Percentiles rank a stretch among this genome's conserved stretches.
These are phyloP conservation scores for Mungos mungo DNA, from an alignment of 2,113 vertebrate genomes.

Conservation along the genomic window DNA sequence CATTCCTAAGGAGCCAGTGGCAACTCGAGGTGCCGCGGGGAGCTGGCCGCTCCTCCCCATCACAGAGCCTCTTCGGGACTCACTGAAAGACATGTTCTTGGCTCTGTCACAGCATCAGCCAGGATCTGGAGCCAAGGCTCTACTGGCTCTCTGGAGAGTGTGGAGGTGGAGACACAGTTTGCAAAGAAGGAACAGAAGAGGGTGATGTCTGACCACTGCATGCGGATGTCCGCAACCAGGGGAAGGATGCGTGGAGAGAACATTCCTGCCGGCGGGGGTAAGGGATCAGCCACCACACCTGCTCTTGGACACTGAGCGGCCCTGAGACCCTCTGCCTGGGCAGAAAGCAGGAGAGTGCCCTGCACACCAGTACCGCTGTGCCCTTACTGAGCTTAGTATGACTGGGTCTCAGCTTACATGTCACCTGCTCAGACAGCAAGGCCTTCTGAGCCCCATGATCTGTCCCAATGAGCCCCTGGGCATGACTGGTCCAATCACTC, in stretches of 20 bases:
- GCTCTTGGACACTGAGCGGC: not conserved
- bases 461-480: fast-evolving
- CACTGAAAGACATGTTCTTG: too few species aligned
- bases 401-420: not conserved
- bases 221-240: fast-evolving
- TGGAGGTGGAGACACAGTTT: not conserved
- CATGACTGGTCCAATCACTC: not conserved
- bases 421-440: not conserved
- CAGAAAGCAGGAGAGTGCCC: not conserved
- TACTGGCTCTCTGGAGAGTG: not conserved
- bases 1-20: not conserved
- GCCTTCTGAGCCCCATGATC: not conserved
- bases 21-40: not conserved
- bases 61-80: not conserved
- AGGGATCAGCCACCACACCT: fast-evolving
- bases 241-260: not conserved
- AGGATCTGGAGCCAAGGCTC: not conserved
- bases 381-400: not conserved
- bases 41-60: not conserved
- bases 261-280: fast-evolving
- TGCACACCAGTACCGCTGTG: fast-evolving
- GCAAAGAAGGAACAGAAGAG: not conserved
- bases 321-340: fast-evolving
- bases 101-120: not conserved
- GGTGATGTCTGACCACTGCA: not conserved